Base-by-base conservation (phyloP, 2,888 invertebrate genomes). In the Lysandra coridon region DNA sequence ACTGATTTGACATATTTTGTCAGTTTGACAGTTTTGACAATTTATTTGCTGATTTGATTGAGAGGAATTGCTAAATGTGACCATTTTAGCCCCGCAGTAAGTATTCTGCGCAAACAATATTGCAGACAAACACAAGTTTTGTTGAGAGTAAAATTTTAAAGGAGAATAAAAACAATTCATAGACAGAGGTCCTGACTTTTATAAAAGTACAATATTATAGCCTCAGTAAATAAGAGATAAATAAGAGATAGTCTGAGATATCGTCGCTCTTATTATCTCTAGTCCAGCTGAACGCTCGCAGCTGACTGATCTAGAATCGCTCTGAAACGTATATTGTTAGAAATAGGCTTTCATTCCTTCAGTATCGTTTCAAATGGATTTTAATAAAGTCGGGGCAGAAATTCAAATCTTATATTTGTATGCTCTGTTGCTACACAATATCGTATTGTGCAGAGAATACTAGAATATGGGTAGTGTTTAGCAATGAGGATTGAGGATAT, bases 261-360 rank as follows among this genome's bases (percentile, higher is more conserved):
- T 69, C 17, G 69, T 7, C 49, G 49, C 30, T 53, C 44, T 23
- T 75, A 75, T 75, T 75, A 75, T 75, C 49, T 75, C 49, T 23
- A 23, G 49, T 75, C 75, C 75, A 75, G 44, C 49, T 30, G 40
- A 30, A 14, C 74, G 74, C 74, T 23, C 40, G 74, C 44, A 74
- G 12, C 74, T 23, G 33, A 10, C 7, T n/a, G 44, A 74, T 74
- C 74, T 64, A 64, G 73, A 40, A 40, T 74, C 23, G 40, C 44
- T 44, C 75, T 49, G 75, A 75, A 75, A 75, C 23, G 75, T 49
- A 75, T 44, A 75, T 75, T 75, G 75, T 75, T 75, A 53, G 75
- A 75, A 75, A 75, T 75, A 75, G 75, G 75, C 75, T 75, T 75
- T 75, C 75, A 75, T 75, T 44, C 30, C 49, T 53, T 44, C 74